These are phyloP conservation scores for Pampus argenteus DNA, from an alignment of 2,797 vertebrate genomes.

Conservation along the genomic window DNA sequence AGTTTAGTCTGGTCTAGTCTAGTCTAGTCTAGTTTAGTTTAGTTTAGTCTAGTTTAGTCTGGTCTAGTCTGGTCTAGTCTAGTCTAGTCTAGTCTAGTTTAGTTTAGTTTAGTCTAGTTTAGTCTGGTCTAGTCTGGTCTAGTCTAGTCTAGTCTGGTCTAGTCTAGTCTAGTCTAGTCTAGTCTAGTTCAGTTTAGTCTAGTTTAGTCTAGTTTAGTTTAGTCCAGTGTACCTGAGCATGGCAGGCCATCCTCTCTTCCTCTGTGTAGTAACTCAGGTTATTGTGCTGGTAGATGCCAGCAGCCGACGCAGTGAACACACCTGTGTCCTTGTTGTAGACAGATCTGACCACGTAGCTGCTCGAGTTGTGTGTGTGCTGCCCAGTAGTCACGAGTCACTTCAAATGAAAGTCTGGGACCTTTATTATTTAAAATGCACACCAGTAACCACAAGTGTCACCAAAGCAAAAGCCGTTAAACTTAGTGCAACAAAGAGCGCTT, in stretches of 20 bases:
- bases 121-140: not conserved
- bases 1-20: no score
- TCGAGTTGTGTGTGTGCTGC: no score
- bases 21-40: no score
- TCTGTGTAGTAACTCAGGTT: constrained; percentile 13
- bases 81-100: no score
- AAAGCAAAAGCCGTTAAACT: not conserved
- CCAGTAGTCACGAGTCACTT: no score
- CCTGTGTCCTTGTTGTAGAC: constrained; percentile 33
- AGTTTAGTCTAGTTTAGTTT: not conserved
- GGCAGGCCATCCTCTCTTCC: not conserved
- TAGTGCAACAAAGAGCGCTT: not conserved
- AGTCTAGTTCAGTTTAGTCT: not conserved
- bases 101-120: not conserved
- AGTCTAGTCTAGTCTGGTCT: no score
- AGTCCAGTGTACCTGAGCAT: constrained; percentile 38
- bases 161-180: no score
- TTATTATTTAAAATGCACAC: no score
- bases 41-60: not conserved
- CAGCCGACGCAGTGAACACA: constrained; percentile 30
- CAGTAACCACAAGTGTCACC: no score
- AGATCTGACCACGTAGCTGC: not conserved
- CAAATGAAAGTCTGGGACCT: no score
- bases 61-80: not conserved
- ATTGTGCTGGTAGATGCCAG: constrained; percentile 51